Conservation (phyloP, 2,888 invertebrate species). For the Dyspetes luteomarginatus region DNA sequence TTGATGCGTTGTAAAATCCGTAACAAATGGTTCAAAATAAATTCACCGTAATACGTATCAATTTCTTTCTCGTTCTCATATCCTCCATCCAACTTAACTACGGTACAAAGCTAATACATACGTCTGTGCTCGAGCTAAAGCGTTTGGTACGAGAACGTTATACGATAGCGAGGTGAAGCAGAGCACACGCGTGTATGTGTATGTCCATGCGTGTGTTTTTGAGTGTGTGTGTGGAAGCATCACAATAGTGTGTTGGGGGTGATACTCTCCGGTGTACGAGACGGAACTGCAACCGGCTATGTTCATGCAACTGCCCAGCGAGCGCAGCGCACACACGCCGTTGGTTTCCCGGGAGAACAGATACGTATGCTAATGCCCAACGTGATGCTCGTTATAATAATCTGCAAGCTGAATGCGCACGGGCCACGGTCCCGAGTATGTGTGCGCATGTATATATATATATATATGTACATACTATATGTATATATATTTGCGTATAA, state of each 20-base stretch:
- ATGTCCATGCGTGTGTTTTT: conserved; percentile 1
- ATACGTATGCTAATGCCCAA: conserved; percentile 80
- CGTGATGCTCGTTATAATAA: conserved; percentile 81
- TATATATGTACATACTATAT: neutral
- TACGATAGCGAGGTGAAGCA: conserved; percentile 18
- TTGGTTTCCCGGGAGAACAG: conserved; percentile 73
- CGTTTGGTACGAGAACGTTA: conserved; percentile 8
- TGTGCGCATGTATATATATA: conserved; percentile 41
- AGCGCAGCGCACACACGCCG: conserved; percentile 20
- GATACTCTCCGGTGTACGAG: conserved; percentile 50
- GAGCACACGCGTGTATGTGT: conserved; percentile 11
- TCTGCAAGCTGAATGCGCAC: conserved; percentile 77
- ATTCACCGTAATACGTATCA: neutral
- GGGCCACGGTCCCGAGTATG: conserved; percentile 56
- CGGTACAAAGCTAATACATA: conserved; percentile 34
- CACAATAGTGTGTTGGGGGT: conserved; percentile 7
- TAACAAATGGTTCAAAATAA: neutral
- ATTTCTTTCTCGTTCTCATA: neutral
- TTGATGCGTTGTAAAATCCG: too few relatives aligned
- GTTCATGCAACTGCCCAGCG: conserved; percentile 52
- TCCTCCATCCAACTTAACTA: neutral
- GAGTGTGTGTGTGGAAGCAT: neutral
- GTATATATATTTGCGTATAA: conserved; percentile 15
- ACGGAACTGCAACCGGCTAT: conserved; percentile 47
- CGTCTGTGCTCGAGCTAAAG: conserved; percentile 9